A percentile compares a stretch with the other conserved stretches of the same genome.
phyloP scores from a whole-genome alignment of 2,888 invertebrate species.

The Dusona sp. region DNA sequence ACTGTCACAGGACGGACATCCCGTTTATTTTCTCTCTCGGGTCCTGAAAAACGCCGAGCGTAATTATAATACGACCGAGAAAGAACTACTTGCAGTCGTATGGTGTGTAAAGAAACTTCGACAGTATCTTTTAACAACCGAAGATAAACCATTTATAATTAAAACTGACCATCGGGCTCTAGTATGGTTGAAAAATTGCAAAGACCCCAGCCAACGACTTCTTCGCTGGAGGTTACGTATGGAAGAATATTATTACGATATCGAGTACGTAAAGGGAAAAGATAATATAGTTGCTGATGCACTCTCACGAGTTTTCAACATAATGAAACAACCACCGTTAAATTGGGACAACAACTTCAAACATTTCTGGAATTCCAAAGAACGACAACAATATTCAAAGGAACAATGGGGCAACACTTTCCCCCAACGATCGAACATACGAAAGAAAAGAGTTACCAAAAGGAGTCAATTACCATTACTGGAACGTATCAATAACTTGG shows the following conservation, averaged over 20 bases:
- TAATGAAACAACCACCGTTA: slow-evolving; percentile 4
- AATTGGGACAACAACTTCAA: neutral
- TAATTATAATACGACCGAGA: slow-evolving; percentile 58
- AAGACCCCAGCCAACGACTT: slow-evolving; percentile 34
- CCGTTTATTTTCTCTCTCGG: no score
- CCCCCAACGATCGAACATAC: slow-evolving; percentile 9
- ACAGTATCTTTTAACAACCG: slow-evolving; percentile 71
- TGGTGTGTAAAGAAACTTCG: slow-evolving; percentile 69
- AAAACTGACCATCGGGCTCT: slow-evolving; percentile 77
- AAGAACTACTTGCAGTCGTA: slow-evolving; percentile 62
- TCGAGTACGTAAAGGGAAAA: slow-evolving; percentile 74
- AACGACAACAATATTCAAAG: slow-evolving; percentile 21
- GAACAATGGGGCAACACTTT: slow-evolving; percentile 35
- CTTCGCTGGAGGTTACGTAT: slow-evolving; percentile 71
- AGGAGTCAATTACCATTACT: neutral
- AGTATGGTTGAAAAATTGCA: slow-evolving; percentile 75
- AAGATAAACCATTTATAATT: slow-evolving; percentile 67
- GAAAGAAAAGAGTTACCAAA: neutral
- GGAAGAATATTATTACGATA: slow-evolving; percentile 76
- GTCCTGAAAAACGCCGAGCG: slow-evolving; percentile 68
- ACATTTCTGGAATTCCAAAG: neutral
- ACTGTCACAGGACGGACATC: no score
- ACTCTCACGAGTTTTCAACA: slow-evolving; percentile 55
- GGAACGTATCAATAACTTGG: slow-evolving; percentile 6
- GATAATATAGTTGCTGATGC: slow-evolving; percentile 77